These are phyloP conservation scores for Heliocidaris tuberculata DNA, from an alignment of 35 echinoderm and acorn worm genomes.

Conservation along the genomic window DNA sequence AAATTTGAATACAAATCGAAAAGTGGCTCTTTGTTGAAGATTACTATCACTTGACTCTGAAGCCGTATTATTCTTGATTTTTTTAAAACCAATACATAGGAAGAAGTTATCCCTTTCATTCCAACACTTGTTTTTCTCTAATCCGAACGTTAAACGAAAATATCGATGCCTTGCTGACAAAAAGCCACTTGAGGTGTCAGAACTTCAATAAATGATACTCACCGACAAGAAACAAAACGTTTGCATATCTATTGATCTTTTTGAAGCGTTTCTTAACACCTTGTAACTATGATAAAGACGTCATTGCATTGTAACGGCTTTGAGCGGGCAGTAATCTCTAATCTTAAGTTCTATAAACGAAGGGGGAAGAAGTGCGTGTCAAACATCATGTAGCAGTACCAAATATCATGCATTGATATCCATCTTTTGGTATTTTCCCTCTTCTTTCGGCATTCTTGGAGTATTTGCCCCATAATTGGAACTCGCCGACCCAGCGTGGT, in stretches of 20 bases:
- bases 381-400: too few relatives aligned
- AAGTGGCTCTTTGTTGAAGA: background rate
- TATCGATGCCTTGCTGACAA: background rate
- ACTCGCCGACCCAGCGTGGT: background rate
- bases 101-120: background rate
- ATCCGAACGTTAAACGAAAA: background rate
- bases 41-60: background rate
- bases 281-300: background rate
- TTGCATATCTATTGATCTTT: background rate
- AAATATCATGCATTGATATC: too few relatives aligned
- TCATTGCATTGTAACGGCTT: background rate
- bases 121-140: background rate
- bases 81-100: background rate
- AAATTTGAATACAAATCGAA: background rate
- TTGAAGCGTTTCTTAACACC: background rate
- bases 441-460: too few relatives aligned
- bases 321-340: background rate
- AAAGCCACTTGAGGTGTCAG: background rate
- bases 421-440: too few relatives aligned
- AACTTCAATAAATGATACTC: background rate
- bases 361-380: too few relatives aligned
- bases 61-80: background rate
- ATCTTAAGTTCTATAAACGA: too few relatives aligned
- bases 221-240: background rate
- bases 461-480: too few relatives aligned